Base-by-base conservation (phyloP, 2,888 invertebrate species). In the Agelastica alni region DNA sequence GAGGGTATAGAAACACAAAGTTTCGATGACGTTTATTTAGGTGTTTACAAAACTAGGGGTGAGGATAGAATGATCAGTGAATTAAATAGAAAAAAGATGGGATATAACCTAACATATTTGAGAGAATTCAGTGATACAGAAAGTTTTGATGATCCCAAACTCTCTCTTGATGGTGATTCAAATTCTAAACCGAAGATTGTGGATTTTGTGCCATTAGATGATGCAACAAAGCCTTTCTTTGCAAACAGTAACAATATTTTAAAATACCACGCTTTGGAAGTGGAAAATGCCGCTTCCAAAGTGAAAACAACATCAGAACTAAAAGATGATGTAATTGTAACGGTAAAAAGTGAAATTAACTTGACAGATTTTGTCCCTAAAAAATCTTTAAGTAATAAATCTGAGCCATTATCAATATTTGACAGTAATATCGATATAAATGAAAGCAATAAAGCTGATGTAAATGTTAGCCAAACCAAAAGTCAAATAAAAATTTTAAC, bases 151-250 rank as follows among this genome's bases (percentile, higher is more conserved):
- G 54, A 52, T 10, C 10, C 28, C 3, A 26, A 18, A 12, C n/a
- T 32, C 7, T 37, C 9, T 14, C 4, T 26, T 4, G 7, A 43
- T 14, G 44, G 16, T 6, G 48, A 32, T 9, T 10, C 28, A 2
- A 30, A 41, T 14, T 53, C 58, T 0, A 58, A 52, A 41, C 65
- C 67, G 9, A 66, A 64, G 43, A 59, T 67, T 6, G 54, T 67
- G 2, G 64, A 66, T 49, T 66, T 66, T 41, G 65, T 66, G 10
- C 67, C 67, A 0, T 36, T 67, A 36, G 67, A 66, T 36, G 61
- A 63, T 10, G 48, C 57, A 12, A 66, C 66, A 0, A 57, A 62
- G 28, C 58, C 62, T 5, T 45, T 57, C 37, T 66, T 58, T 37
- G 59, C 59, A 4, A 64, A 63, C 22, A 39, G 14, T 13, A 45